Evolutionary conservation across 2,888 invertebrate species (phyloP).

Genomic region (Drosophila percnosoma): DNA sequence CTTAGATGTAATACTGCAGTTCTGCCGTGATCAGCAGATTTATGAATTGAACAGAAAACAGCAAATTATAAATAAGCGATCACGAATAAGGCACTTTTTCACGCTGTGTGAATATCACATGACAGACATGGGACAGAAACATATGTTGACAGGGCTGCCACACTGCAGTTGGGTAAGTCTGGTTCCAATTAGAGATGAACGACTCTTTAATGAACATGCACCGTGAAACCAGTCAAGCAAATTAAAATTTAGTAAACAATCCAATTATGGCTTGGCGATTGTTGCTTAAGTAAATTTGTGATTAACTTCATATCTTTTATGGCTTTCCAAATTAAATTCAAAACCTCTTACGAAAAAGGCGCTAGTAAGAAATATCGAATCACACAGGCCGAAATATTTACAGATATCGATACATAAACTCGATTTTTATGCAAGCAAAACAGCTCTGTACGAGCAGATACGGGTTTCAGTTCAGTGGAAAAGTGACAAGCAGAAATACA

Average conservation of each 20-base stretch:
- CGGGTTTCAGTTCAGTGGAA: slow-evolving; percentile 77
- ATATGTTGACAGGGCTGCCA: slow-evolving; percentile 43
- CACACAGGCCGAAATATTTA: background rate
- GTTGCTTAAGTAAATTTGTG: background rate
- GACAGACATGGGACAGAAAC: slow-evolving; percentile 72
- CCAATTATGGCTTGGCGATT: no score
- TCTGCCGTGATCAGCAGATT: slow-evolving; percentile 48
- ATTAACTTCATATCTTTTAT: background rate
- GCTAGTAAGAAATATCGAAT: background rate
- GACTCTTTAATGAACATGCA: background rate
- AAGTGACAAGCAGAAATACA: slow-evolving; percentile 84
- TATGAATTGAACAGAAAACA: slow-evolving; percentile 26
- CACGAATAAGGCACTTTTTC: slow-evolving; percentile 68
- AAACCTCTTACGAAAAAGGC: background rate
- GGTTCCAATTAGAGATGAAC: slow-evolving; percentile 15
- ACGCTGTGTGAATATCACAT: slow-evolving; percentile 66
- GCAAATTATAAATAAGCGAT: slow-evolving; percentile 53
- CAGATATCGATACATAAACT: slow-evolving; percentile 36
- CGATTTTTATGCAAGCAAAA: slow-evolving; percentile 1
- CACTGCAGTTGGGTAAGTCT: slow-evolving; percentile 1
- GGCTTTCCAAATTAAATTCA: no score
- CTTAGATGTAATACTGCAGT: slow-evolving; percentile 53
- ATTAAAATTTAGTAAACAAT: background rate
- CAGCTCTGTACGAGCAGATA: slow-evolving; percentile 43
- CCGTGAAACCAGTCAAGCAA: background rate